Evolutionary conservation across 2,113 vertebrate genomes (phyloP).

Genomic region (Morone saxatilis): DNA sequence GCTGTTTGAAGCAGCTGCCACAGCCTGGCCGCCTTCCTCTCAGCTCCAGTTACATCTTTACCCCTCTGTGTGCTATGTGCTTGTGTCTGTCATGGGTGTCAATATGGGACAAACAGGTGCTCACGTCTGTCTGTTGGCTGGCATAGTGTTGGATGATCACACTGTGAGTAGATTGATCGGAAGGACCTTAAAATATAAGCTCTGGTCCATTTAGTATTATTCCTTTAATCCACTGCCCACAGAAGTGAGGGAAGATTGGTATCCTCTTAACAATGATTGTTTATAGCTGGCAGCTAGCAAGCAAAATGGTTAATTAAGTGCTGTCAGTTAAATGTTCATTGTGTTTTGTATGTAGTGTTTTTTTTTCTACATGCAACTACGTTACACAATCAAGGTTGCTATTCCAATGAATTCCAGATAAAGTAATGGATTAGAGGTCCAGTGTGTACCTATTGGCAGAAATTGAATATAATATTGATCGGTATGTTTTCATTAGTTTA

Average conservation of each 20-base stretch:
- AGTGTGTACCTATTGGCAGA: too few species aligned
- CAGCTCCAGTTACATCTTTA: slow-evolving; percentile 40
- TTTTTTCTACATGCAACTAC: neutral
- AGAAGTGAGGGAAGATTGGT: neutral
- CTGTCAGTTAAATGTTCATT: neutral
- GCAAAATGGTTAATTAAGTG: neutral
- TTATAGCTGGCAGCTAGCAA: neutral
- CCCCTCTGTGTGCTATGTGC: slow-evolving; percentile 32
- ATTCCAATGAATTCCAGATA: too few species aligned
- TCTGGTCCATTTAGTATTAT: neutral
- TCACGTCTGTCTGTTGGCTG: slow-evolving; percentile 35
- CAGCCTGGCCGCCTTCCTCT: slow-evolving; percentile 41
- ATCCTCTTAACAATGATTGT: neutral
- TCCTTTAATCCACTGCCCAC: neutral
- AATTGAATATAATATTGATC: too few species aligned
- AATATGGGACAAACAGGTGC: slow-evolving; percentile 38
- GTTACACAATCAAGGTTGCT: neutral
- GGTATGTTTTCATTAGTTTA: too few species aligned
- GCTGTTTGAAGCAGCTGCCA: slow-evolving; percentile 67
- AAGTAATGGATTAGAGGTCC: too few species aligned
- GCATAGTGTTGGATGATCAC: neutral
- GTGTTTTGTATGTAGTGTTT: neutral
- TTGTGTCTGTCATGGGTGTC: slow-evolving; percentile 47
- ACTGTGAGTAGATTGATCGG: neutral
- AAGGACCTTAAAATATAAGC: neutral